Base-by-base conservation (phyloP, 2,888 invertebrate species). In the Nowickia ferox region DNA sequence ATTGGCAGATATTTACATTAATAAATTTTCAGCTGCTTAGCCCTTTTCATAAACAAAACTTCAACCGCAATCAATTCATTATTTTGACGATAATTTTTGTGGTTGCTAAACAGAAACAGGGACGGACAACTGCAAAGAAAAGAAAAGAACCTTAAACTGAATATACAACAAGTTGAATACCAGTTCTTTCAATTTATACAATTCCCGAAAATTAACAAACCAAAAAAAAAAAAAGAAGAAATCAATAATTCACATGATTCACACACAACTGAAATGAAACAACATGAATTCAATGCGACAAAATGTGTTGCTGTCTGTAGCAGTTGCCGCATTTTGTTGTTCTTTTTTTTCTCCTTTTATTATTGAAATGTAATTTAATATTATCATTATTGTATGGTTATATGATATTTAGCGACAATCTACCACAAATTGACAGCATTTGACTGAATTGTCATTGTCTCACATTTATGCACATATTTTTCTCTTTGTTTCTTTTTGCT, bases 371-470 rank as follows among this genome's bases (percentile, higher is more conserved):
- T 72, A 84, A 84, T 80, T 84, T 77, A 84, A 84, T 84, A 81
- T 81, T 77, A 81, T 72, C 72, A 71, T 80, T 81, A 77, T 81
- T 81, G 84, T 17, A 84, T 74, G 81, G 84, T 81, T 77, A 81
- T 77, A 68, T 74, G 81, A 84, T 84, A 84, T 81, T 81, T 77
- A 61, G 77, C 78, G 77, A 84, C 77, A 84, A 84, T 84, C 72
- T 74, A 84, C 84, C 84, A 69, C 84, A 84, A 84, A 84, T 81
- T 84, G 84, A 84, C 81, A 81, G 81, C 84, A 77, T 81, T 81
- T 84, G 84, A 84, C 84, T 81, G 68, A 81, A 84, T 84, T 84
- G 77, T 74, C 68, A 74, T 81, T 84, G 84, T 84, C 71, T 77
- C 66, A 77, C 63, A 75, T 71, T 59, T 40, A 65, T 51, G 30